Evolutionary conservation across 1,140 invertebrate species (phyloP).

Genomic region (Meteorus sp.): DNA sequence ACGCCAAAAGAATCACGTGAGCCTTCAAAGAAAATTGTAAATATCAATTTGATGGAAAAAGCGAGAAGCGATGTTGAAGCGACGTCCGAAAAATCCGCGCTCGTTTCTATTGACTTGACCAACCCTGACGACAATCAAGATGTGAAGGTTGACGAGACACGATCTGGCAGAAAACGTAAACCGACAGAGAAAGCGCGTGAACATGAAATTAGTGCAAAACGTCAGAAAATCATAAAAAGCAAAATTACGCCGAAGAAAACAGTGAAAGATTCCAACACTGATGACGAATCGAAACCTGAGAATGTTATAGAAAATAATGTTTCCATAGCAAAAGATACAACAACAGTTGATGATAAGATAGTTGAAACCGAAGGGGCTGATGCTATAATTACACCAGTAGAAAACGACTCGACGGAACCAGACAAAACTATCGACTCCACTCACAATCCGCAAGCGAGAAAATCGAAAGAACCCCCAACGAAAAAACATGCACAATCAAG

Average conservation of each 20-base stretch:
- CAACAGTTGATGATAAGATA: background rate
- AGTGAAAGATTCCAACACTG: constrained; percentile 16
- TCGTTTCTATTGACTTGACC: constrained; percentile 6
- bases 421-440: too few species aligned
- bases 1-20: background rate
- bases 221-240: constrained; percentile 28
- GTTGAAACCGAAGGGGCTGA: background rate
- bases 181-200: constrained; percentile 54
- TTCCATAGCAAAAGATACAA: background rate
- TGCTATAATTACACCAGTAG: background rate
- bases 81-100: constrained; percentile 21
- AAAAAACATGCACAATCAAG: constrained; percentile 26
- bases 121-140: constrained; percentile 11
- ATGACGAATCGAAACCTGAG: constrained; percentile 7
- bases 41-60: constrained; percentile 26
- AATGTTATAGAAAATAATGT: constrained; percentile 18
- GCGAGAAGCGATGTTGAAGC: constrained; percentile 25
- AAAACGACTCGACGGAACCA: constrained; percentile 15
- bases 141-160: constrained; percentile 42
- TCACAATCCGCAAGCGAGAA: constrained; percentile 3
- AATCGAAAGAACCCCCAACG: background rate
- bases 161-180: constrained; percentile 55
- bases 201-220: constrained; percentile 44
- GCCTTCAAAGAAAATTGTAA: constrained; percentile 9
- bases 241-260: constrained; percentile 22